These are phyloP conservation scores for Coecobrya sp. DNA, from an alignment of 2,888 invertebrate species.

Conservation along the genomic window DNA sequence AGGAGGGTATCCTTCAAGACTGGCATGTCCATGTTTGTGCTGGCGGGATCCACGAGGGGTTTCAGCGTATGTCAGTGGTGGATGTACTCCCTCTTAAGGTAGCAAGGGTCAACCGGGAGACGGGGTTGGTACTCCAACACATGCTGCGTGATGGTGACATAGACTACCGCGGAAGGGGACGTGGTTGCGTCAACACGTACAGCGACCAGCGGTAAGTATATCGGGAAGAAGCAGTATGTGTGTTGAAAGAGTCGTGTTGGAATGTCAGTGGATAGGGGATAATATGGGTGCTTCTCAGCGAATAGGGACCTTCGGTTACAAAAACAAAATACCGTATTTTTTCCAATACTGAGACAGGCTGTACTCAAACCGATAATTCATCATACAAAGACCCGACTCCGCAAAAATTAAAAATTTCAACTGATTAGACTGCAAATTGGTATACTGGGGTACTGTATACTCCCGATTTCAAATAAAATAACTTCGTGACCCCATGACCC, in stretches of 20 bases:
- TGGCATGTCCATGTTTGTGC: constrained; percentile 21
- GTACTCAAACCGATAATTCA: too few species aligned
- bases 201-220: constrained; percentile 43
- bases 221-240: constrained; percentile 33
- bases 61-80: constrained; percentile 37
- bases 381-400: too few species aligned
- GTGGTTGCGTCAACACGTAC: constrained; percentile 50
- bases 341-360: too few species aligned
- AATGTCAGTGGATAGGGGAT: constrained; percentile 91
- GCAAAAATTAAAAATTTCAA: too few species aligned
- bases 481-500: too few species aligned
- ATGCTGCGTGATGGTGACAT: constrained; percentile 34
- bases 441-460: too few species aligned
- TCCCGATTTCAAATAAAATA: too few species aligned
- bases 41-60: constrained; percentile 10
- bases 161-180: constrained; percentile 39
- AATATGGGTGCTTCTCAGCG: too few species aligned
- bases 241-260: constrained; percentile 22
- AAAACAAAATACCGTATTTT: too few species aligned
- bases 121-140: constrained; percentile 13
- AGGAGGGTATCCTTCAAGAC: constrained; percentile 24
- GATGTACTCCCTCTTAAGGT: constrained; percentile 21
- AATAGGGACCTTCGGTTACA: too few species aligned
- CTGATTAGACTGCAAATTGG: too few species aligned
- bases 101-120: constrained; percentile 23